A percentile compares a stretch with the other conserved stretches of the same genome.
These are phyloP conservation scores for Cryptus viduatorius DNA, from an alignment of 2,888 invertebrate species.

Conservation along the genomic window DNA sequence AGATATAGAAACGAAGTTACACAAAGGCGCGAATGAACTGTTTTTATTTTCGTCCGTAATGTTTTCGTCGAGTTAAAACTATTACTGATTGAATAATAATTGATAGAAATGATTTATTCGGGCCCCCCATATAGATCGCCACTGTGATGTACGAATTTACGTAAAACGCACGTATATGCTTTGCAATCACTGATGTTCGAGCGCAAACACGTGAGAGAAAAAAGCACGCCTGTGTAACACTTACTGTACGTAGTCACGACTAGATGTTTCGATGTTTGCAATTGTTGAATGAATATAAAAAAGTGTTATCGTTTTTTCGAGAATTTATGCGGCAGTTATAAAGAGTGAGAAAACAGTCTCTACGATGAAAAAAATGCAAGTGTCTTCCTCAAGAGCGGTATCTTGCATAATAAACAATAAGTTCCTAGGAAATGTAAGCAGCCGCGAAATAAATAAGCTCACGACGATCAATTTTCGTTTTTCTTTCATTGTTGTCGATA, in stretches of 20 bases:
- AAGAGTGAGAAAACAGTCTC: constrained; percentile 8
- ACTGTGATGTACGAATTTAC: not conserved
- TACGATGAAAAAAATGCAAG: constrained; percentile 37
- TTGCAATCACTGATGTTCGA: constrained; percentile 32
- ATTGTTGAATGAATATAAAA: constrained; percentile 56
- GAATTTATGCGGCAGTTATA: constrained; percentile 55
- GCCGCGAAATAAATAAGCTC: constrained; percentile 10
- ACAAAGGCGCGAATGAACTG: constrained; percentile 43
- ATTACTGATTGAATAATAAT: constrained; percentile 15
- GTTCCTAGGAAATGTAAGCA: constrained; percentile 57
- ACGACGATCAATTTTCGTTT: constrained; percentile 18
- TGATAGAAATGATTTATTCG: constrained; percentile 50
- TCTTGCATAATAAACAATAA: constrained; percentile 59
- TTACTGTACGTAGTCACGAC: constrained; percentile 2
- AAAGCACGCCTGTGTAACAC: constrained; percentile 48
- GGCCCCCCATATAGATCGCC: constrained; percentile 3
- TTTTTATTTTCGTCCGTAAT: constrained; percentile 15
- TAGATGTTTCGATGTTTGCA: constrained; percentile 60
- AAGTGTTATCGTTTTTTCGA: constrained; percentile 56
- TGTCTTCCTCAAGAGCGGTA: constrained; percentile 59
- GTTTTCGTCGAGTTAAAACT: not conserved
- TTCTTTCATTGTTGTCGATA: constrained; percentile 1
- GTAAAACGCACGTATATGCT: constrained; percentile 23
- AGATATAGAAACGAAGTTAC: constrained; percentile 10
- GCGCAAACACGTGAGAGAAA: constrained; percentile 1